Percentiles rank a stretch among this genome's conserved stretches.
Evolutionary conservation across 2,888 invertebrate species (phyloP).

Genomic region (Sabatieria punctata): DNA sequence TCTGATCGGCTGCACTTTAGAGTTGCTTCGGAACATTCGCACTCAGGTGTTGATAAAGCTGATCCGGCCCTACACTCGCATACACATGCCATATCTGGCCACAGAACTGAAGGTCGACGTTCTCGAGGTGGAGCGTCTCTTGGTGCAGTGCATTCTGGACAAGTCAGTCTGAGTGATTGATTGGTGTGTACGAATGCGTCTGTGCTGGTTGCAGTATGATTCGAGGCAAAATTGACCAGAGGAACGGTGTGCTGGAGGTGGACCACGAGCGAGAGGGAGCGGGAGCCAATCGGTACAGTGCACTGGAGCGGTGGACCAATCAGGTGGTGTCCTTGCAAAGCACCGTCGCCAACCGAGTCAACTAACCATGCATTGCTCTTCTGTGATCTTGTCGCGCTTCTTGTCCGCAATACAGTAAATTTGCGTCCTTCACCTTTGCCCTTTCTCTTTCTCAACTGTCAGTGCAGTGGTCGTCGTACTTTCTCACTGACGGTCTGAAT

Average conservation of each 20-base stretch:
- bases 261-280: slow-evolving; percentile 50
- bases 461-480: too few species aligned
- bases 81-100: slow-evolving; percentile 92
- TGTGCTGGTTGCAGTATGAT: slow-evolving; percentile 36
- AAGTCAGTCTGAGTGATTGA: slow-evolving; percentile 62
- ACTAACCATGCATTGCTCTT: too few species aligned
- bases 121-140: slow-evolving; percentile 73
- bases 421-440: too few species aligned
- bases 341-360: slow-evolving; percentile 84
- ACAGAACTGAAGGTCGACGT: slow-evolving; percentile 42
- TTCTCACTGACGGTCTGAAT: too few species aligned
- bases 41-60: slow-evolving; percentile 91
- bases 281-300: slow-evolving; percentile 68
- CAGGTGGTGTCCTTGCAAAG: slow-evolving; percentile 71
- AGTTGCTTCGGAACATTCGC: slow-evolving; percentile 57
- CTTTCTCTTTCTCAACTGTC: too few species aligned
- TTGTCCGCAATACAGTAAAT: too few species aligned
- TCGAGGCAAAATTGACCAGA: slow-evolving; percentile 50
- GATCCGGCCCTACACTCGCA: slow-evolving; percentile 91
- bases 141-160: slow-evolving; percentile 94
- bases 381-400: too few species aligned
- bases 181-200: background rate
- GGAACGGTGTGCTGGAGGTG: slow-evolving; percentile 76
- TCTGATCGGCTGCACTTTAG: slow-evolving; percentile 5
- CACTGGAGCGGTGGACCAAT: slow-evolving; percentile 86